Conservation (phyloP, 1,140 invertebrate genomes). For the Gonatopus flavifemur region DNA sequence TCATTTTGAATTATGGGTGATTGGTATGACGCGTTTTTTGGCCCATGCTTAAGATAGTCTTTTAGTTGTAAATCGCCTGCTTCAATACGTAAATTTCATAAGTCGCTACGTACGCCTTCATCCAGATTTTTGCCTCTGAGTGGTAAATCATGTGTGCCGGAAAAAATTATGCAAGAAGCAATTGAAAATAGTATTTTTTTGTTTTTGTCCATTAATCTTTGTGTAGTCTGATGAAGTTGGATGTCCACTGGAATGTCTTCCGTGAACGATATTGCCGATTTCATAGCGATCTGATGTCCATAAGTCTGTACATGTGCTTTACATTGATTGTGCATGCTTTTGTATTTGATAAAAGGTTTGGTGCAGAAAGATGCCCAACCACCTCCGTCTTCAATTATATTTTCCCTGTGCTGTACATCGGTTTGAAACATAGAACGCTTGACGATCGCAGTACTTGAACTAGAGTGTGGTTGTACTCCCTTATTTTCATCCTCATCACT, state of each 20-base stretch:
- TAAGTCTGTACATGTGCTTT: not conserved
- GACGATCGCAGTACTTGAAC: too few relatives aligned
- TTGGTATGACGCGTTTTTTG: constrained; percentile 26
- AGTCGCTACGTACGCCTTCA: constrained; percentile 26
- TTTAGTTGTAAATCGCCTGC: constrained; percentile 22
- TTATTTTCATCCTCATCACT: too few relatives aligned
- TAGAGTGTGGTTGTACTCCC: too few relatives aligned
- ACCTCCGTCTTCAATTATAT: too few relatives aligned
- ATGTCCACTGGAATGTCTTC: not conserved
- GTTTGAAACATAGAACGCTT: too few relatives aligned
- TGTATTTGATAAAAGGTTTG: constrained; percentile 3
- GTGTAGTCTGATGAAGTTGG: not conserved
- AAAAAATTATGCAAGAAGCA: constrained; percentile 33
- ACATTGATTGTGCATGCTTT: not conserved
- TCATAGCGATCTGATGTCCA: not conserved
- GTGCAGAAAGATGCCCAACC: constrained; percentile 4
- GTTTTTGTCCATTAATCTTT: constrained; percentile 2
- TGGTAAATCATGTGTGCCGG: constrained; percentile 30
- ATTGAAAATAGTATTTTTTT: not conserved
- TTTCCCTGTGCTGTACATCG: too few relatives aligned
- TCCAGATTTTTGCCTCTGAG: constrained; percentile 23
- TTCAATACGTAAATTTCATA: constrained; percentile 23
- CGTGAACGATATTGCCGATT: not conserved
- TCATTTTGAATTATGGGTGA: constrained; percentile 35
- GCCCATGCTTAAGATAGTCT: constrained; percentile 15